A percentile compares a stretch with the other conserved stretches of the same genome.
Evolutionary conservation across 2,888 invertebrate genomes (phyloP).

Genomic region (Lithophane socia): DNA sequence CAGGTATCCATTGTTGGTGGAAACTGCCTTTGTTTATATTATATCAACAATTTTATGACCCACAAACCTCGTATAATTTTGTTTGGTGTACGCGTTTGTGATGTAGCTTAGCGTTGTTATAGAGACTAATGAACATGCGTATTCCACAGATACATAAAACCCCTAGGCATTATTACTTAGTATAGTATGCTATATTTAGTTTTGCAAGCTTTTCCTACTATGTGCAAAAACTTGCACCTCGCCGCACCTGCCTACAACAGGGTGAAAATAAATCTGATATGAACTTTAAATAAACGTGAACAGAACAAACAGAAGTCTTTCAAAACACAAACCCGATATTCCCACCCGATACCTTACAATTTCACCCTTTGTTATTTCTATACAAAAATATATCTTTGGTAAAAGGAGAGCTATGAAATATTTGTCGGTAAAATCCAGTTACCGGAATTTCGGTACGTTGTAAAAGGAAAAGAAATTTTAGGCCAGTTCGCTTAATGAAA

Average conservation of each 20-base stretch:
- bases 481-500: slow-evolving; percentile 86
- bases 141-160: slow-evolving; percentile 25
- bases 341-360: slow-evolving; percentile 76
- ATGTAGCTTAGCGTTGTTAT: slow-evolving; percentile 31
- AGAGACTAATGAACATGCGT: slow-evolving; percentile 36
- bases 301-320: slow-evolving; percentile 64
- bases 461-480: slow-evolving; percentile 84
- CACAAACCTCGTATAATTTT: slow-evolving; percentile 62
- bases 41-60: slow-evolving; percentile 68
- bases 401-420: slow-evolving; percentile 81
- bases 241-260: slow-evolving; percentile 22
- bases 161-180: slow-evolving; percentile 2
- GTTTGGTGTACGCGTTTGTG: slow-evolving; percentile 42
- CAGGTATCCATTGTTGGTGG: slow-evolving; percentile 68
- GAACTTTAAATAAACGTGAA: slow-evolving; percentile 56
- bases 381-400: slow-evolving; percentile 75
- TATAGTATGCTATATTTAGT: not conserved
- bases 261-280: slow-evolving; percentile 51
- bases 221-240: slow-evolving; percentile 6
- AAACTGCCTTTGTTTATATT: slow-evolving; percentile 71
- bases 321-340: slow-evolving; percentile 71
- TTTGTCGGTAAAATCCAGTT: slow-evolving; percentile 76
- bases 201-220: not conserved
- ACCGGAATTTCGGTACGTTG: slow-evolving; percentile 75
- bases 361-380: slow-evolving; percentile 78